A percentile compares a stretch with the other conserved stretches of the same genome.
Conservation (phyloP, 2,888 invertebrate genomes). For the Operophtera brumata region DNA sequence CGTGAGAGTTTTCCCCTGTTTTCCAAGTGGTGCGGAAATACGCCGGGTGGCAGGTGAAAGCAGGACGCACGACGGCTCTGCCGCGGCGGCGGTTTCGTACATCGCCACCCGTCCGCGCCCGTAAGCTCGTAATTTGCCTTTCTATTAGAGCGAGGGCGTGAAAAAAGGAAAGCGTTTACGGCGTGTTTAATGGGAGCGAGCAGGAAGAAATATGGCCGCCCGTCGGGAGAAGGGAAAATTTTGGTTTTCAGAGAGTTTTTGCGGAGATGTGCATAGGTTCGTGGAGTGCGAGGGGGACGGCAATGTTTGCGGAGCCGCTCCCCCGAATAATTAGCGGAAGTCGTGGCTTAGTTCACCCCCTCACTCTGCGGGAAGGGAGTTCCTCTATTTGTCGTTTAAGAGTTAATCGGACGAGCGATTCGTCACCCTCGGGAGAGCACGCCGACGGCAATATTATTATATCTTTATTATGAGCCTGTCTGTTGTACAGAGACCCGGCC, state of each 20-base stretch:
- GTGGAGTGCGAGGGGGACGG: slow-evolving; percentile 69
- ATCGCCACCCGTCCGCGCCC: slow-evolving; percentile 80
- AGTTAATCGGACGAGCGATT: slow-evolving; percentile 80
- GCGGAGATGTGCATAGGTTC: slow-evolving; percentile 77
- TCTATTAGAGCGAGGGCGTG: slow-evolving; percentile 81
- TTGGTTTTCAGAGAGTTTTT: slow-evolving; percentile 79
- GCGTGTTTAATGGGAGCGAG: slow-evolving; percentile 80
- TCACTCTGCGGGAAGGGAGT: slow-evolving; percentile 68
- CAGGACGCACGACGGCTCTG: slow-evolving; percentile 56
- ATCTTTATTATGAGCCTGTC: slow-evolving; percentile 75
- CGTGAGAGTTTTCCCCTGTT: slow-evolving; percentile 72
- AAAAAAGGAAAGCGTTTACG: slow-evolving; percentile 82
- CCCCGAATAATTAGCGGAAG: slow-evolving; percentile 78
- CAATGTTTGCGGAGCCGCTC: slow-evolving; percentile 66
- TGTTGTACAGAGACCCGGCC: slow-evolving; percentile 46
- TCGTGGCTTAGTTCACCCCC: slow-evolving; percentile 78
- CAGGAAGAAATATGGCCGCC: slow-evolving; percentile 80
- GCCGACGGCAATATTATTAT: slow-evolving; percentile 72
- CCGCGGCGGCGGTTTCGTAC: slow-evolving; percentile 75
- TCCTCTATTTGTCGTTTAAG: slow-evolving; percentile 80
- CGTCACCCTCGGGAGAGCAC: slow-evolving; percentile 77
- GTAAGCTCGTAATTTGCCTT: slow-evolving; percentile 82
- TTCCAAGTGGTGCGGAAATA: slow-evolving; percentile 63
- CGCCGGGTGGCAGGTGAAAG: slow-evolving; percentile 56
- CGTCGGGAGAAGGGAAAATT: slow-evolving; percentile 78